A percentile compares a stretch with the other conserved stretches of the same genome.
These are phyloP conservation scores for Sisor rabdophorus DNA, from an alignment of 2,113 vertebrate genomes.

Conservation along the genomic window DNA sequence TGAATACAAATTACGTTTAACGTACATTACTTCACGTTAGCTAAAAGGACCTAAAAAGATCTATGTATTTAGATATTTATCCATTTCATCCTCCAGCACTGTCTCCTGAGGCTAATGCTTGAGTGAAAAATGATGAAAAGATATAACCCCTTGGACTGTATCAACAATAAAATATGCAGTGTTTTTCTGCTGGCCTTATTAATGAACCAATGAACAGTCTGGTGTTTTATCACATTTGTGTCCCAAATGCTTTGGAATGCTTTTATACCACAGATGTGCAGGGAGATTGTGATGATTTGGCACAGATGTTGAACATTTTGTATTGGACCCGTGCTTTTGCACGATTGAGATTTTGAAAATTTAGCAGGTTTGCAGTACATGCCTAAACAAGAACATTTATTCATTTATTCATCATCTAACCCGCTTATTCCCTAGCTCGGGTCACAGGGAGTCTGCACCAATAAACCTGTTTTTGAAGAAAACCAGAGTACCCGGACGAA, in stretches of 20 bases:
- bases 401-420: no score
- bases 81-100: conserved; percentile 43
- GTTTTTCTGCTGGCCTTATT: conserved; percentile 27
- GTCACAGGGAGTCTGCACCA: no score
- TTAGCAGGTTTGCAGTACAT: conserved; percentile 28
- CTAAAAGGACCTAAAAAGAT: conserved; percentile 43
- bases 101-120: conserved; percentile 48
- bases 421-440: no score
- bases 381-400: conserved; percentile 44
- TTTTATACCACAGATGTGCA: conserved; percentile 43
- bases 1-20: no score
- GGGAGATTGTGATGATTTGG: conserved; percentile 43
- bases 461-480: no score
- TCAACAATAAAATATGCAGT: conserved; percentile 35
- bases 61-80: conserved; percentile 32
- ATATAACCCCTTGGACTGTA: conserved; percentile 48
- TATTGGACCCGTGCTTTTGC: background rate
- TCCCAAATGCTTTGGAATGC: conserved; percentile 42
- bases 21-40: no score
- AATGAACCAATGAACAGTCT: conserved; percentile 54
- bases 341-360: conserved; percentile 23
- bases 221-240: conserved; percentile 50
- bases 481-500: no score
- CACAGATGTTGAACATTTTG: conserved; percentile 42
- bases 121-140: conserved; percentile 49